Evolutionary conservation across 64 coral and sea anemone species (phyloP).

Genomic region (Dendronephthya gigantea): DNA sequence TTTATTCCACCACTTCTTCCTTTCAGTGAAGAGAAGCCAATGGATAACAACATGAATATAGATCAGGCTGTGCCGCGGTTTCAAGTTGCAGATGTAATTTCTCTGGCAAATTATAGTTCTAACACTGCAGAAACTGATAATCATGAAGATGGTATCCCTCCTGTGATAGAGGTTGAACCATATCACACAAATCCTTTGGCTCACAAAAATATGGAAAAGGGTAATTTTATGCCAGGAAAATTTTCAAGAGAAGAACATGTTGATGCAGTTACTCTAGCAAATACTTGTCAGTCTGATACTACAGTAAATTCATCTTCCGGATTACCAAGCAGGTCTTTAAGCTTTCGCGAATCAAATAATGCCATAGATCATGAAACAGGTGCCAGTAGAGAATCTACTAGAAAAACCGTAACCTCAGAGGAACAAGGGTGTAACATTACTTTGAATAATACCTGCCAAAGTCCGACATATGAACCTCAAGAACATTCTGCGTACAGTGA

Average conservation of each 20-base stretch:
- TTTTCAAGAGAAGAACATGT: not conserved
- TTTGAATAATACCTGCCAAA: not conserved
- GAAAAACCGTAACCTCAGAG: not conserved
- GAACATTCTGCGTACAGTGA: not conserved
- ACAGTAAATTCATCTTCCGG: not conserved
- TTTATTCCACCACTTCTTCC: not conserved
- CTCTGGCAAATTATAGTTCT: no score
- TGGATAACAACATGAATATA: no score
- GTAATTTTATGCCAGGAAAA: not conserved
- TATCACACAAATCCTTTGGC: no score
- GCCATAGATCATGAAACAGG: not conserved
- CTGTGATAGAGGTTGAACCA: no score
- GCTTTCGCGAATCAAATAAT: not conserved
- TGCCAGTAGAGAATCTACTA: not conserved
- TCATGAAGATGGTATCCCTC: no score
- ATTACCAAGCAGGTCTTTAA: not conserved
- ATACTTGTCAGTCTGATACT: not conserved
- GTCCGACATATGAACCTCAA: not conserved
- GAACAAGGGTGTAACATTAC: not conserved
- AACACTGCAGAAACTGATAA: no score
- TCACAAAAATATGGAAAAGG: no score
- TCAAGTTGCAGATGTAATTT: no score
- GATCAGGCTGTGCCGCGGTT: no score
- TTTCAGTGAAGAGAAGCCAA: no score
- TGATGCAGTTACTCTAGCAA: not conserved